A percentile compares a stretch with the other conserved stretches of the same genome.
Evolutionary conservation across 2,797 vertebrate species (phyloP).

Genomic region (Paratrypauchen microcephalus): DNA sequence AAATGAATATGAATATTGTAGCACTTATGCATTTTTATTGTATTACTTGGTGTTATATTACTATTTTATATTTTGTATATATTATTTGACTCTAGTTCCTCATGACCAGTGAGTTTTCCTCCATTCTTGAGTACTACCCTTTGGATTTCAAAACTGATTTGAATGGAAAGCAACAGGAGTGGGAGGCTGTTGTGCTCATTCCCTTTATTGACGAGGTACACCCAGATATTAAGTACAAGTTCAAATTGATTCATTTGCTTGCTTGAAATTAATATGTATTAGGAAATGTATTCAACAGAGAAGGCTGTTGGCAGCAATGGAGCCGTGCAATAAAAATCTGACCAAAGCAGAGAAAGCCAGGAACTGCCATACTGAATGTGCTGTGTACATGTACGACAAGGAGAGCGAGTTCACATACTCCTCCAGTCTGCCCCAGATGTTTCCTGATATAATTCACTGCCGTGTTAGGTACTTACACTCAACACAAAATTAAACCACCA

Average conservation of each 20-base stretch:
- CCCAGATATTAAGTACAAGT: background rate
- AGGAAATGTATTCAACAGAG: constrained; percentile 71
- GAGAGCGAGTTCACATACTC: constrained; percentile 78
- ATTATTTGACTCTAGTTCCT: constrained; percentile 76
- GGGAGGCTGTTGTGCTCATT: constrained; percentile 98
- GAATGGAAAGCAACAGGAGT: constrained; percentile 98
- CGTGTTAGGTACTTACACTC: constrained; percentile 77
- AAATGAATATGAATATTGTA: constrained; percentile 6
- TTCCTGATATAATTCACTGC: constrained; percentile 85
- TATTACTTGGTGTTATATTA: background rate
- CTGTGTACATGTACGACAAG: constrained; percentile 81
- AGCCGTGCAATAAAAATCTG: constrained; percentile 79
- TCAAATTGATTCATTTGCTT: background rate
- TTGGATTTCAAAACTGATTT: constrained; percentile 96
- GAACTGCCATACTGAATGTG: constrained; percentile 90
- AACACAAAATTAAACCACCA: background rate
- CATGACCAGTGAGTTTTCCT: constrained; percentile 88
- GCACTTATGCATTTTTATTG: background rate
- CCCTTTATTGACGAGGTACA: constrained; percentile 96
- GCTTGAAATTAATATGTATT: background rate
- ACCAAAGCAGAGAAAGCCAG: constrained; percentile 84
- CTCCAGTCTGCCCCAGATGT: constrained; percentile 85
- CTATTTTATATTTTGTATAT: background rate
- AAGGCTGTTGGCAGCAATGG: constrained; percentile 92
- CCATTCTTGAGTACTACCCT: constrained; percentile 95